These are phyloP conservation scores for Epiblema foenella DNA, from an alignment of 2,888 invertebrate genomes.

Conservation along the genomic window DNA sequence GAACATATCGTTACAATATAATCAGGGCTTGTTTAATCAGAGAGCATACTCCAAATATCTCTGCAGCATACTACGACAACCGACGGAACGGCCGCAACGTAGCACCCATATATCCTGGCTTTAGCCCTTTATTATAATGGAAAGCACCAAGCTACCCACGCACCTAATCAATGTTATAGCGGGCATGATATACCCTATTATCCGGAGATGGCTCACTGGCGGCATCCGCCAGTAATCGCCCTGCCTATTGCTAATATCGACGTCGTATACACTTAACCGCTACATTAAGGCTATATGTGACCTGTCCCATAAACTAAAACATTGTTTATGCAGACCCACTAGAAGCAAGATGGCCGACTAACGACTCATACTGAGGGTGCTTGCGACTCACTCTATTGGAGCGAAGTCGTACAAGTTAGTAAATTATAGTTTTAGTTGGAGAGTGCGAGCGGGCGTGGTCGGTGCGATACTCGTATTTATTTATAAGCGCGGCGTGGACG, in stretches of 20 bases:
- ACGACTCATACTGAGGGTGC: conserved; percentile 24
- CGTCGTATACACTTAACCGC: conserved; percentile 43
- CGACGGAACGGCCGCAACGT: conserved; percentile 20
- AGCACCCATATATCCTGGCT: conserved; percentile 35
- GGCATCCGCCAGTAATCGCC: conserved; percentile 42
- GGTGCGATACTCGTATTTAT: neutral
- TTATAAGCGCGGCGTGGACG: conserved; percentile 18
- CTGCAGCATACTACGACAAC: neutral
- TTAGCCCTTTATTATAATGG: conserved; percentile 43
- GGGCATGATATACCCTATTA: conserved; percentile 46
- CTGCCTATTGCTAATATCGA: conserved; percentile 37
- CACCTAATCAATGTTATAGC: conserved; percentile 50
- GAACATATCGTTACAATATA: too few relatives aligned
- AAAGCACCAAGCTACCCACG: conserved; percentile 42
- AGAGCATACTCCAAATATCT: neutral
- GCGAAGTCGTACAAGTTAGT: conserved; percentile 39
- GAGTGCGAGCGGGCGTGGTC: conserved; percentile 33
- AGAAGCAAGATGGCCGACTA: conserved; percentile 32
- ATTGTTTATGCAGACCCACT: conserved; percentile 17
- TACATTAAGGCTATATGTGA: conserved; percentile 33
- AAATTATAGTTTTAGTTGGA: conserved; percentile 42
- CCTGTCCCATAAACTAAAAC: conserved; percentile 36
- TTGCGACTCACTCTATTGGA: conserved; percentile 20
- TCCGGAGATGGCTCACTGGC: conserved; percentile 44
- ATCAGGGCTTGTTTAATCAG: too few relatives aligned